Evolutionary conservation across 2,113 vertebrate species (phyloP), one percentile per base, ranked within the genome.

Genomic region (Columba livia): DNA sequence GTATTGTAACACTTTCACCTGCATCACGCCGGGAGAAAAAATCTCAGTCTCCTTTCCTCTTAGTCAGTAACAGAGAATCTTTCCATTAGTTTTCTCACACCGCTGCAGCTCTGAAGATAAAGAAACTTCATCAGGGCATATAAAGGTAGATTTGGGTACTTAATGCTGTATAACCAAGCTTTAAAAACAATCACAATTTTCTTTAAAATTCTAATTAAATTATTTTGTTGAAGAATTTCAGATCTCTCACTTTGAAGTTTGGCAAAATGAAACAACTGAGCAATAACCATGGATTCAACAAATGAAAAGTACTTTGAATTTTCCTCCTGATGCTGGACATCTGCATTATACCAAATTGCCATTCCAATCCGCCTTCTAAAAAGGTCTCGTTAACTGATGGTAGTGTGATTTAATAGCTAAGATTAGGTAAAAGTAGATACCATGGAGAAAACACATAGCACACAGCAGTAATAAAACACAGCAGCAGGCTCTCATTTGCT

Each of bases 401-500:
- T 69, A 94, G 50, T 34, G 29, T 57, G 56, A 85, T 79, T 85
- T 93, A 89, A 95, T 42, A 89, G 62, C 70, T 89, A 85, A 60
- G 50, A 89, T 71, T 78, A 91, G 80, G 57, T 79, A 82, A 92
- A 95, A 95, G 80, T 61, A 89, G 58, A 75, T 72, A 75, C 53
- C 61, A 65, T 19, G 31, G 87, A 89, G 86, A 92, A 92, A 95
- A 94, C 42, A 48, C 77, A 64, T 12, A 84, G n/a, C 38, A 84
- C 72, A 60, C 32, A 90, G 75, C 75, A 60, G 25, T 74, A 90
- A 92, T 77, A 92, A 89, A 94, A 71, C 64, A 87, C 78, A 94
- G 78, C 73, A 89, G 84, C 50, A 79, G 66, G 71, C 58, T 94
- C n/a, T 87, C 78, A 47, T 93, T 85, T 88, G 34, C 89, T 89